These are phyloP conservation scores for Ceriagrion tenellum DNA, from an alignment of 2,888 invertebrate genomes.

Conservation along the genomic window DNA sequence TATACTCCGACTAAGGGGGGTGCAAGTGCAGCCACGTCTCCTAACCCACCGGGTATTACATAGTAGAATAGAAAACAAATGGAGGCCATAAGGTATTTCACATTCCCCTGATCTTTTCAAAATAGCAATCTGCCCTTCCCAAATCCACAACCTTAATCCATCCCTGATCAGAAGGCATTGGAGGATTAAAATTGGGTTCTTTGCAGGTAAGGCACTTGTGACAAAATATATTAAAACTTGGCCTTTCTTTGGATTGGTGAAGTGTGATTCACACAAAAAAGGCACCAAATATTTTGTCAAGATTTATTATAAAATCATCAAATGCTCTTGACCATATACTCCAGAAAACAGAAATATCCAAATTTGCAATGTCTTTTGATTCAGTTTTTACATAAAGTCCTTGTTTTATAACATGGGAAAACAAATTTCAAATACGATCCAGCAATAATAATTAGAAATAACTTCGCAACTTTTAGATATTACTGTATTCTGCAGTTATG, in stretches of 20 bases:
- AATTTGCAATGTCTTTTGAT: slow-evolving; percentile 69
- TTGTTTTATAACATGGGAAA: slow-evolving; percentile 42
- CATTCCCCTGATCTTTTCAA: too few relatives aligned
- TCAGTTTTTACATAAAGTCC: slow-evolving; percentile 66
- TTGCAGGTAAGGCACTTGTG: too few relatives aligned
- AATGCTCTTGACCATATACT: slow-evolving; percentile 72
- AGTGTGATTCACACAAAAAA: neutral
- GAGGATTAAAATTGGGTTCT: too few relatives aligned
- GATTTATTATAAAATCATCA: slow-evolving; percentile 72
- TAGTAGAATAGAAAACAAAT: too few relatives aligned
- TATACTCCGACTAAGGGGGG: too few relatives aligned
- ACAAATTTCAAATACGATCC: slow-evolving; percentile 53
- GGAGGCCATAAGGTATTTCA: too few relatives aligned
- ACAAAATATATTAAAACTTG: too few relatives aligned
- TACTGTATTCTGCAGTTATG: slow-evolving; percentile 70
- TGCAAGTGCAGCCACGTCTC: too few relatives aligned
- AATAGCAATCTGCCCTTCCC: too few relatives aligned
- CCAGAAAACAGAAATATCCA: slow-evolving; percentile 72
- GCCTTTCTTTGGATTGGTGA: neutral
- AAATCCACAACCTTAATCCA: too few relatives aligned
- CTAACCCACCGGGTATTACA: too few relatives aligned
- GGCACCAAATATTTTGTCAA: slow-evolving; percentile 70
- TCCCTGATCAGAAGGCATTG: too few relatives aligned
- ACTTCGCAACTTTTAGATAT: slow-evolving; percentile 65
- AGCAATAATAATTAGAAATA: slow-evolving; percentile 63